These are phyloP conservation scores for Drosophila meridionalis DNA, from an alignment of 2,888 invertebrate species.

Conservation along the genomic window DNA sequence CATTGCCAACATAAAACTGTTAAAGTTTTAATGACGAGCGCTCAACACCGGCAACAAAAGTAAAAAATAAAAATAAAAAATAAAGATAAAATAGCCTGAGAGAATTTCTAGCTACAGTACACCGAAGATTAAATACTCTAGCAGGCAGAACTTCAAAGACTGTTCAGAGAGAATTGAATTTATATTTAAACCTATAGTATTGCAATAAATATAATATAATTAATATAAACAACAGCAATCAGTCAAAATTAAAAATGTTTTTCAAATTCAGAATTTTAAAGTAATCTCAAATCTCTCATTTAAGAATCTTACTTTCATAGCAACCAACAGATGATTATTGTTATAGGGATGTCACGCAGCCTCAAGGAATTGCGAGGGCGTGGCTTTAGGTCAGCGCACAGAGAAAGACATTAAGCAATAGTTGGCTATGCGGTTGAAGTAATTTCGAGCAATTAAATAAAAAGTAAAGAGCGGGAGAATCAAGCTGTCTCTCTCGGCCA, in stretches of 20 bases:
- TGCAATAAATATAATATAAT: too few species aligned
- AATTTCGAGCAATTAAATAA: constrained; percentile 74
- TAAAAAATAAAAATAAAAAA: not conserved
- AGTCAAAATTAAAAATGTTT: too few species aligned
- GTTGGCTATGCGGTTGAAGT: constrained; percentile 75
- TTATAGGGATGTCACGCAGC: not conserved
- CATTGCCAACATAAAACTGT: constrained; percentile 67
- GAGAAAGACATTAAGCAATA: constrained; percentile 74
- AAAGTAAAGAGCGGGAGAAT: constrained; percentile 34
- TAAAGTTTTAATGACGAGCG: constrained; percentile 76
- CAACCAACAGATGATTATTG: too few species aligned
- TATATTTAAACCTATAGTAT: not conserved
- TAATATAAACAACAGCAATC: too few species aligned
- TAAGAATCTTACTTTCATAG: not conserved
- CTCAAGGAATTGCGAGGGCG: not conserved
- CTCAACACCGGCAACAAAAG: constrained; percentile 26
- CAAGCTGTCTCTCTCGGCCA: not conserved
- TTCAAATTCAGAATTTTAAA: too few species aligned
- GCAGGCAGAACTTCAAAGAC: not conserved
- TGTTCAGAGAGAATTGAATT: not conserved
- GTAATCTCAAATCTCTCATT: too few species aligned
- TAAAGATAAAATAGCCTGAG: not conserved
- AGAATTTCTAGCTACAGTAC: not conserved
- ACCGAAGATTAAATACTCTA: constrained; percentile 1
- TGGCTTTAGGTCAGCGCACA: constrained; percentile 9